Evolutionary conservation across 1,140 invertebrate species (phyloP).

Genomic region (Wasmannia auropunctata): DNA sequence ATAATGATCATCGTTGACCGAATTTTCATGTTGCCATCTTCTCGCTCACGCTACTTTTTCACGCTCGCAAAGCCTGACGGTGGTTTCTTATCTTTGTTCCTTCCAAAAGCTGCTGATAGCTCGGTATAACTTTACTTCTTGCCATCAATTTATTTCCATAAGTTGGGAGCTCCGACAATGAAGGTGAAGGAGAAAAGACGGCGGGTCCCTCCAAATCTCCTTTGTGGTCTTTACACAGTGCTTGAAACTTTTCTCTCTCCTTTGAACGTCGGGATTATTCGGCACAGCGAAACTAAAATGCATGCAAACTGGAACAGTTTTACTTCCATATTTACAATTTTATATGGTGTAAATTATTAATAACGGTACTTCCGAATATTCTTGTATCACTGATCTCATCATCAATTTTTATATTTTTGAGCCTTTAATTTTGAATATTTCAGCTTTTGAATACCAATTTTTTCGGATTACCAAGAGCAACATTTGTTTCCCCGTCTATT

Average conservation of each 20-base stretch:
- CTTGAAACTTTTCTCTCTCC: constrained; percentile 29
- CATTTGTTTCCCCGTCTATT: not conserved
- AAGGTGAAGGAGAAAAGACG: not conserved
- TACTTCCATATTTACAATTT: not conserved
- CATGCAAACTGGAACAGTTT: constrained; percentile 9
- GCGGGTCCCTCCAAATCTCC: constrained; percentile 1
- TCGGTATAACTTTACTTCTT: constrained; percentile 10
- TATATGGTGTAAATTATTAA: too few species aligned
- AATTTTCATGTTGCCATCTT: constrained; percentile 5
- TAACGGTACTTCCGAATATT: too few species aligned
- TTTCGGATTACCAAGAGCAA: not conserved
- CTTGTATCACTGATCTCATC: not conserved
- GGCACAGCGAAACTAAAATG: not conserved
- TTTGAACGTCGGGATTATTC: constrained; percentile 14
- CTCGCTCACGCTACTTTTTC: constrained; percentile 3
- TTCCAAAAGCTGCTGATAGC: constrained; percentile 32
- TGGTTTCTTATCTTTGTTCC: constrained; percentile 22
- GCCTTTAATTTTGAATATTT: not conserved
- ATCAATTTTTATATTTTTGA: not conserved
- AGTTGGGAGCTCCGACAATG: not conserved
- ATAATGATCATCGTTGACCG: constrained; percentile 5
- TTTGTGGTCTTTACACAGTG: not conserved
- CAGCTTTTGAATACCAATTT: not conserved
- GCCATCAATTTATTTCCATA: constrained; percentile 55
- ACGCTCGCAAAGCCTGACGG: not conserved